Percentiles rank a stretch among this genome's conserved stretches.
These are phyloP conservation scores for Scotopteryx bipunctaria DNA, from an alignment of 2,888 invertebrate species.

Conservation along the genomic window DNA sequence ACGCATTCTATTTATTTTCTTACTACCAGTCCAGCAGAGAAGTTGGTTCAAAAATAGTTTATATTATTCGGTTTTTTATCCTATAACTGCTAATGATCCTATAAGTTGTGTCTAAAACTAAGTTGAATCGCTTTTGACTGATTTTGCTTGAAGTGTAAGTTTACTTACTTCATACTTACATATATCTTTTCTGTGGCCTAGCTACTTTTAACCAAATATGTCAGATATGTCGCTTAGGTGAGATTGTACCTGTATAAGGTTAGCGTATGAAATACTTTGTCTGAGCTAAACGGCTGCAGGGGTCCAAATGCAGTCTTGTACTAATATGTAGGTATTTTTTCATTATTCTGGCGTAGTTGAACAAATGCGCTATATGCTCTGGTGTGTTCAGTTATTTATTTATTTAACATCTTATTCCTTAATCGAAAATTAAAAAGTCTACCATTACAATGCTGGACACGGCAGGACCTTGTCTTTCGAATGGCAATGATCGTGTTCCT, in stretches of 20 bases:
- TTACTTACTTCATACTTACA: not conserved
- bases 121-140: no score
- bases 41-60: no score
- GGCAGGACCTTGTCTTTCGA: conserved; percentile 17
- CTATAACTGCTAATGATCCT: no score
- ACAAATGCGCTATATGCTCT: no score
- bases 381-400: not conserved
- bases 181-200: not conserved
- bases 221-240: conserved; percentile 33
- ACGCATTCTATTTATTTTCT: no score
- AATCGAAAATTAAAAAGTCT: not conserved
- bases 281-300: conserved; percentile 6
- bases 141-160: no score
- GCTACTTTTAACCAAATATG: conserved; percentile 27
- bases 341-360: not conserved
- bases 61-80: no score
- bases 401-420: not conserved
- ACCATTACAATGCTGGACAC: not conserved
- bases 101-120: no score
- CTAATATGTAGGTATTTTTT: conserved; percentile 16
- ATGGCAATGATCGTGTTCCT: conserved; percentile 13
- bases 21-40: no score
- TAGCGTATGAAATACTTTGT: conserved; percentile 32
- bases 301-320: conserved; percentile 20
- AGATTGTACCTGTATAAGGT: conserved; percentile 32